Evolutionary conservation across 1,140 invertebrate species (phyloP).

Genomic region (Drosophila equinoxialis): DNA sequence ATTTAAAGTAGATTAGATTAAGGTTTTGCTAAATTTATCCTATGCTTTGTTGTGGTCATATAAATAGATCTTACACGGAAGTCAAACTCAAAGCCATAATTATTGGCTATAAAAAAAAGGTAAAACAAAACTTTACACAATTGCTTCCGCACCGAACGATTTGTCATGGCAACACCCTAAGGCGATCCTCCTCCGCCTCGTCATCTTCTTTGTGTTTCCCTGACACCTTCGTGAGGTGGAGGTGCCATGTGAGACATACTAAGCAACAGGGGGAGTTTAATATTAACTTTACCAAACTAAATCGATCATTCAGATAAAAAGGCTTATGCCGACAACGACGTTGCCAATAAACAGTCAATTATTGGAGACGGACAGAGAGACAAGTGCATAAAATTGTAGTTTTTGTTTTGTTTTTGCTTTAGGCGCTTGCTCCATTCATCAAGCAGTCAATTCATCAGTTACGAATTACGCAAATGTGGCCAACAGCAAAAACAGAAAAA

Average conservation of each 20-base stretch:
- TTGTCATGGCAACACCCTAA: slow-evolving; percentile 74
- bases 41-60: background rate
- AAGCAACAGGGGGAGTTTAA: slow-evolving; percentile 50
- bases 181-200: slow-evolving; percentile 1
- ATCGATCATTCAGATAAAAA: slow-evolving; percentile 73
- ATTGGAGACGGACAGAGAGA: slow-evolving; percentile 47
- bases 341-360: slow-evolving; percentile 80
- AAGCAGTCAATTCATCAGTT: slow-evolving; percentile 45
- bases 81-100: slow-evolving; percentile 76
- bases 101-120: slow-evolving; percentile 53
- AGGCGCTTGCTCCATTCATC: slow-evolving; percentile 53
- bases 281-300: slow-evolving; percentile 45
- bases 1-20: too few species aligned
- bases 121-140: slow-evolving; percentile 41
- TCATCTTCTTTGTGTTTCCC: background rate
- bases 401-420: slow-evolving; percentile 23
- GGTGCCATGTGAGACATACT: slow-evolving; percentile 59
- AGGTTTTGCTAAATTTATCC: too few species aligned
- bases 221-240: background rate
- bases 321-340: slow-evolving; percentile 64
- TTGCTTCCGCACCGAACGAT: slow-evolving; percentile 72
- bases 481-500: slow-evolving; percentile 48
- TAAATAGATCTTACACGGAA: slow-evolving; percentile 54
- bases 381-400: slow-evolving; percentile 72
- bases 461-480: slow-evolving; percentile 71